Evolutionary conservation across 2,888 invertebrate genomes (phyloP).

Genomic region (Lasius fuliginosus): DNA sequence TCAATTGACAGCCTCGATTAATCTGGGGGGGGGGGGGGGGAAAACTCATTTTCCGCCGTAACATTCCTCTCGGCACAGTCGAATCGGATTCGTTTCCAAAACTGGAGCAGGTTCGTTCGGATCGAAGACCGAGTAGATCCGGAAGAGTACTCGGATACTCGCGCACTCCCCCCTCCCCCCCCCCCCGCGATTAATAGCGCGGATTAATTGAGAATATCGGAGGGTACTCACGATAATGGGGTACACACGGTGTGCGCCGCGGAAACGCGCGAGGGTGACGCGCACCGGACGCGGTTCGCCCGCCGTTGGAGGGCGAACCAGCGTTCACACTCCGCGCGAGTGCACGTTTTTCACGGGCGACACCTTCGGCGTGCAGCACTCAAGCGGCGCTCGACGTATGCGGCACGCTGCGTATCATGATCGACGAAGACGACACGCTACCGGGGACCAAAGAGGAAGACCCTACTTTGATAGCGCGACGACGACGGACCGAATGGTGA

Average conservation of each 20-base stretch:
- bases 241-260: slow-evolving; percentile 43
- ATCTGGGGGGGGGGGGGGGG: no score
- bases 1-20: not conserved
- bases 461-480: slow-evolving; percentile 23
- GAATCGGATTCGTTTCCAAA: not conserved
- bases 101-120: not conserved
- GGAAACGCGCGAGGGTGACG: slow-evolving; percentile 23
- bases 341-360: slow-evolving; percentile 47
- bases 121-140: slow-evolving; percentile 27
- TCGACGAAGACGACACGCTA: slow-evolving; percentile 11
- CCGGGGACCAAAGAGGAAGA: slow-evolving; percentile 9
- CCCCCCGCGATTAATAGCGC: not conserved
- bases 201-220: not conserved
- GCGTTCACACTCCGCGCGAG: slow-evolving; percentile 32
- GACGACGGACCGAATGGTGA: slow-evolving; percentile 13
- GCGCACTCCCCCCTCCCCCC: not conserved
- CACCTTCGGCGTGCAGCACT: slow-evolving; percentile 41
- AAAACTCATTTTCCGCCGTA: not conserved
- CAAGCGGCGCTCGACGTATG: slow-evolving; percentile 36
- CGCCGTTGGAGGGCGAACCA: slow-evolving; percentile 29
- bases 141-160: not conserved
- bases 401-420: slow-evolving; percentile 33
- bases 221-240: not conserved
- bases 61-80: not conserved
- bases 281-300: slow-evolving; percentile 40